Percentiles rank a stretch among this genome's conserved stretches.
These are phyloP conservation scores for Zaprionus ghesquierei DNA, from an alignment of 1,140 invertebrate genomes.

Conservation along the genomic window DNA sequence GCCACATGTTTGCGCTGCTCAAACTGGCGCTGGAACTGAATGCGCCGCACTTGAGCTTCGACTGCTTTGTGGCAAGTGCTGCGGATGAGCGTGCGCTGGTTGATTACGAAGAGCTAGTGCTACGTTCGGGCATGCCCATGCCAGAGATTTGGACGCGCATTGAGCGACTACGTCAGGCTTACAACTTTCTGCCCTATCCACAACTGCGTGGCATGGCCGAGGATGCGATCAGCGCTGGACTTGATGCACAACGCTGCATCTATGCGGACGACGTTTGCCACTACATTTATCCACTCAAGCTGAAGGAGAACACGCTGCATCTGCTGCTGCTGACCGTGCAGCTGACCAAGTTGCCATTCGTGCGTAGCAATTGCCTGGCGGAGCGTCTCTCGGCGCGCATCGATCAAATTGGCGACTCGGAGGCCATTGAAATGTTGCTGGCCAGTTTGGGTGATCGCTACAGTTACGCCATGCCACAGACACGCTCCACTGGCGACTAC, in stretches of 20 bases:
- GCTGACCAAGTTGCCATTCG: slow-evolving; percentile 85
- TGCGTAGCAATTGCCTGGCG: slow-evolving; percentile 83
- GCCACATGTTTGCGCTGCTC: slow-evolving; percentile 86
- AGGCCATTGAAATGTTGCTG: slow-evolving; percentile 82
- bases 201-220: background rate
- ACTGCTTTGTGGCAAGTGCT: slow-evolving; percentile 81
- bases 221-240: slow-evolving; percentile 64
- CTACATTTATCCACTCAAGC: slow-evolving; percentile 86
- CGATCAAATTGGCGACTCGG: slow-evolving; percentile 81
- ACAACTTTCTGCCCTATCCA: slow-evolving; percentile 85
- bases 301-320: slow-evolving; percentile 83
- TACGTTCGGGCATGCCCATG: slow-evolving; percentile 86
- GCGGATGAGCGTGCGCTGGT: slow-evolving; percentile 84
- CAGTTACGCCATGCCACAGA: slow-evolving; percentile 18
- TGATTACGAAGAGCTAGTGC: slow-evolving; percentile 86
- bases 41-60: slow-evolving; percentile 81
- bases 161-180: slow-evolving; percentile 86
- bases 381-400: slow-evolving; percentile 72
- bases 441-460: slow-evolving; percentile 35
- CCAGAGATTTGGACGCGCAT: slow-evolving; percentile 87
- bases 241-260: slow-evolving; percentile 86
- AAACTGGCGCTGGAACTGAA: slow-evolving; percentile 86
- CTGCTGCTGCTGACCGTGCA: slow-evolving; percentile 84
- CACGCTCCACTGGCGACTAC: background rate
- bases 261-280: slow-evolving; percentile 86